A percentile compares a stretch with the other conserved stretches of the same genome.
These are phyloP conservation scores for Smittia sp. DNA, from an alignment of 2,888 invertebrate species.

Conservation along the genomic window DNA sequence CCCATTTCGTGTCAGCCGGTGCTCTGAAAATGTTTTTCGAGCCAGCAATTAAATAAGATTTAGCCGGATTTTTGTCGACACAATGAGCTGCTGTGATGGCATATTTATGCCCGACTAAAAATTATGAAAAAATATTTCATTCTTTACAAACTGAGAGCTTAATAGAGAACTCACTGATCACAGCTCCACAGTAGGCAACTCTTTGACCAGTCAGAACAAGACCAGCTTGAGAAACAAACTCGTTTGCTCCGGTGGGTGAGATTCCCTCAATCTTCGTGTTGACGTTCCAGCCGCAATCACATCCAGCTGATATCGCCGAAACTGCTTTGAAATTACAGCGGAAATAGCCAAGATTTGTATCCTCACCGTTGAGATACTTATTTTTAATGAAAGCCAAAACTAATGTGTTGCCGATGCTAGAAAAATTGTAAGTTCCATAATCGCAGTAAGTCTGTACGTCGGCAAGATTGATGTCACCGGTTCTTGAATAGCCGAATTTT, in stretches of 20 bases:
- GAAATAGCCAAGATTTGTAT: too few species aligned
- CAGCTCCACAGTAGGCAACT: slow-evolving; percentile 53
- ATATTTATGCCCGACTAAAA: slow-evolving; percentile 44
- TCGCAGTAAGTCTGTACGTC: too few species aligned
- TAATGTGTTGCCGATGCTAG: too few species aligned
- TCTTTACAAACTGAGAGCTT: not conserved
- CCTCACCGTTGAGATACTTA: too few species aligned
- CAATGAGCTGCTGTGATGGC: slow-evolving; percentile 59
- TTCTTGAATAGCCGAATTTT: too few species aligned
- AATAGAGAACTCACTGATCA: slow-evolving; percentile 49
- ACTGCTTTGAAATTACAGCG: not conserved
- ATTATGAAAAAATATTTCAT: not conserved
- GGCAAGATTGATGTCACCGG: too few species aligned
- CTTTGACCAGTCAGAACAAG: slow-evolving; percentile 53
- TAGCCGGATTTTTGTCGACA: slow-evolving; percentile 44
- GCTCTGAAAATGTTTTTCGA: slow-evolving; percentile 54
- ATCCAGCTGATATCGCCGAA: not conserved
- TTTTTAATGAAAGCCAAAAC: too few species aligned
- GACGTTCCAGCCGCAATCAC: slow-evolving; percentile 28
- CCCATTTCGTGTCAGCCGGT: slow-evolving; percentile 46
- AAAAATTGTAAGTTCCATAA: too few species aligned
- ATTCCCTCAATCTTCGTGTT: slow-evolving; percentile 57
- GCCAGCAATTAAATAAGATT: slow-evolving; percentile 55
- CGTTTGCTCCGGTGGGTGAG: slow-evolving; percentile 56
- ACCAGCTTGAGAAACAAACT: slow-evolving; percentile 61